Conservation (phyloP, 2,797 vertebrate species). For the Pseudomugil tenellus region DNA sequence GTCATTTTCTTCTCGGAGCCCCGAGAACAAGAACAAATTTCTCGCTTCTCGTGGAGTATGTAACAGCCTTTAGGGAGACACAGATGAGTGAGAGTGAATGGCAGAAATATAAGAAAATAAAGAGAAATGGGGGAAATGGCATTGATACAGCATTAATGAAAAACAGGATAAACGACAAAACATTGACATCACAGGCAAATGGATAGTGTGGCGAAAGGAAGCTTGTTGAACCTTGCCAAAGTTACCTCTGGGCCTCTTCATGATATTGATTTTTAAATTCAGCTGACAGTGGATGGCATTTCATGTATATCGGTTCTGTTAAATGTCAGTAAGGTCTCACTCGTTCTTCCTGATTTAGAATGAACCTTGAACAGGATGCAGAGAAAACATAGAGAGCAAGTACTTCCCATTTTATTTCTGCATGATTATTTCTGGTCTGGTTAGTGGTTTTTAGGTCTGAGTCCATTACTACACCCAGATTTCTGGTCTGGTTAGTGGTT, state of each 20-base stretch:
- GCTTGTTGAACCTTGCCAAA: not conserved
- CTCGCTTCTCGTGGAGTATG: too few relatives aligned
- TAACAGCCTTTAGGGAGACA: not conserved
- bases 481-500: too few relatives aligned
- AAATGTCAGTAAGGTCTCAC: constrained; percentile 40
- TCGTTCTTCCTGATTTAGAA: constrained; percentile 10
- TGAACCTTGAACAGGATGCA: not conserved
- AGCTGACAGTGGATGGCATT: constrained; percentile 33
- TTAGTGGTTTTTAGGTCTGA: too few relatives aligned
- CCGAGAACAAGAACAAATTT: too few relatives aligned
- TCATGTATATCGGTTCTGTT: constrained; percentile 18
- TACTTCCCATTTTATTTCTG: too few relatives aligned
- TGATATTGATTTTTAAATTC: constrained; percentile 41
- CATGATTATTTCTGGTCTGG: too few relatives aligned
- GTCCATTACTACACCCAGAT: too few relatives aligned
- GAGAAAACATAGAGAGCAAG: not conserved
- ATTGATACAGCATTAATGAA: too few relatives aligned
- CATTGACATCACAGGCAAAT: not conserved
- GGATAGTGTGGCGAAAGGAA: not conserved
- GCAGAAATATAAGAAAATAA: not conserved
- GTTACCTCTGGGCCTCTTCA: constrained; percentile 22
- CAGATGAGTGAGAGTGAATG: fast-evolving
- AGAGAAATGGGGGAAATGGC: not conserved
- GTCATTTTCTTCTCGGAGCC: too few relatives aligned
- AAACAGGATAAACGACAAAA: not conserved